A percentile compares a stretch with the other conserved stretches of the same genome.
Conservation (phyloP, 2,797 vertebrate species). For the Semotilus atromaculatus region DNA sequence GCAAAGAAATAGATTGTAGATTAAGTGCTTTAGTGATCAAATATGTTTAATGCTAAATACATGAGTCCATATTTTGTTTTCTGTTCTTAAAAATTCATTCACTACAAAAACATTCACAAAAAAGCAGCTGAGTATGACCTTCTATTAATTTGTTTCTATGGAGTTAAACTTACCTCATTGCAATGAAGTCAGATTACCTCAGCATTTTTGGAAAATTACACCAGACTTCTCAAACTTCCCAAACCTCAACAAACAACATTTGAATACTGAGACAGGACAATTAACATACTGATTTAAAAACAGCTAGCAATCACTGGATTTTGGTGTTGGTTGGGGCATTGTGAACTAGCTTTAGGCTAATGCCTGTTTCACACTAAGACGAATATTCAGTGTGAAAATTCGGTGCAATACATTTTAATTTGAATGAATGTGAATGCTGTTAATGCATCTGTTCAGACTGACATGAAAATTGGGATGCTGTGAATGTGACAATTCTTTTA, state of each 20-base stretch:
- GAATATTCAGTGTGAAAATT: background rate
- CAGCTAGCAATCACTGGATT: no score
- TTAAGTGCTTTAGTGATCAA: background rate
- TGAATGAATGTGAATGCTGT: background rate
- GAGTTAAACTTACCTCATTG: background rate
- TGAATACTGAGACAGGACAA: no score
- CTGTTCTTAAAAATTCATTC: background rate
- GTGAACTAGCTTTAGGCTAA: background rate
- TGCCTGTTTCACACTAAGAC: background rate
- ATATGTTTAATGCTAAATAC: background rate
- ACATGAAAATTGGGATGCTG: background rate
- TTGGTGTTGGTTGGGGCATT: background rate
- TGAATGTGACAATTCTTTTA: constrained; percentile 2
- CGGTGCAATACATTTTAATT: background rate
- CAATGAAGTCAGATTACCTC: background rate
- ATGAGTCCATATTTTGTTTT: background rate
- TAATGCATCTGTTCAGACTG: background rate
- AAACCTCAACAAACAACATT: background rate
- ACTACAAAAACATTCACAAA: no score
- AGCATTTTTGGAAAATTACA: background rate
- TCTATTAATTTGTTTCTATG: background rate
- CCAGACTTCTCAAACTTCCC: background rate
- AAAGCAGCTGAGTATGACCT: background rate
- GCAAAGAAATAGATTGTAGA: background rate
- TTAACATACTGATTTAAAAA: background rate